Percentiles rank a stretch among this genome's conserved stretches.
phyloP scores from a whole-genome alignment of 2,888 invertebrate genomes.

The Neoitamus cyanurus region DNA sequence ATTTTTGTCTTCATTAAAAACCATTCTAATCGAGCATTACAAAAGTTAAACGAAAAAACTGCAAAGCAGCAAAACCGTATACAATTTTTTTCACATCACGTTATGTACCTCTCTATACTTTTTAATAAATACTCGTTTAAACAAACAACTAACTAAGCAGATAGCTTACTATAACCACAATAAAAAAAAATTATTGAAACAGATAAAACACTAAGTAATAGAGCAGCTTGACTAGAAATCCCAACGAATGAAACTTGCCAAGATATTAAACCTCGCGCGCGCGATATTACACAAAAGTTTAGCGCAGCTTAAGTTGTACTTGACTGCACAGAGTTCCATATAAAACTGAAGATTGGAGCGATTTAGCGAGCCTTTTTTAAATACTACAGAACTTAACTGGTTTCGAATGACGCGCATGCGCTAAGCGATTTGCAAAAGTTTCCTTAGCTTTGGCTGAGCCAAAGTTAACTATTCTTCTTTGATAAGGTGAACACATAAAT shows the following conservation, averaged over 20 bases:
- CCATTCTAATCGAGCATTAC: neutral
- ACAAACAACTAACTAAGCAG: neutral
- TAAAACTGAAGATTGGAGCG: neutral
- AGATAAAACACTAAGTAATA: neutral
- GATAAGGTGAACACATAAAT: neutral
- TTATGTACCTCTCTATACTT: neutral
- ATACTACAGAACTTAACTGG: conserved; percentile 21
- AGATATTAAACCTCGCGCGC: neutral
- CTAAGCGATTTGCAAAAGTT: neutral
- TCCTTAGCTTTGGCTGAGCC: neutral
- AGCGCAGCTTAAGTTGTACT: neutral
- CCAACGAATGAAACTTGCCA: neutral
- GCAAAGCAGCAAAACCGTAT: neutral
- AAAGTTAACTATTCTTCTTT: neutral
- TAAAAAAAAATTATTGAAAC: neutral
- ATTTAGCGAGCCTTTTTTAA: conserved; percentile 23
- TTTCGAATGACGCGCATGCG: neutral
- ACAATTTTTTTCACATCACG: neutral
- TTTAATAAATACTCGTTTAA: neutral
- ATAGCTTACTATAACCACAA: neutral
- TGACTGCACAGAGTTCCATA: neutral
- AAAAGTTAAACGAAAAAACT: neutral
- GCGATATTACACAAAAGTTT: neutral
- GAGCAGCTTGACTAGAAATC: neutral
- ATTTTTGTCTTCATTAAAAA: neutral